phyloP scores from a whole-genome alignment of 1,140 invertebrate genomes.

The Drosophila repleta region DNA sequence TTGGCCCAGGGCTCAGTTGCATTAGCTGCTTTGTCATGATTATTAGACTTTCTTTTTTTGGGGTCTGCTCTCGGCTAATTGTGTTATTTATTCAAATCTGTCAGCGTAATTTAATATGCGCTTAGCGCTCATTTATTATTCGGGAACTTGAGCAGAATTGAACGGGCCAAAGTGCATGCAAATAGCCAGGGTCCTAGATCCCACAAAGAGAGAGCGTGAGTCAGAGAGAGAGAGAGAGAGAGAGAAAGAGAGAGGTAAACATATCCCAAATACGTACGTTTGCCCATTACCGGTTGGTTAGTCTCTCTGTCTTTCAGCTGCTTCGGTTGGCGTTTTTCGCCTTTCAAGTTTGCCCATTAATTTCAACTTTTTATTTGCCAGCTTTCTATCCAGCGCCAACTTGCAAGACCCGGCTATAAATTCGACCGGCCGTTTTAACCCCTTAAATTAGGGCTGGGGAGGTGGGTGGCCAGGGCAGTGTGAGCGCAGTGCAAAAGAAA shows the following conservation, averaged over 20 bases:
- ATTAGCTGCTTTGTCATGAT: conserved; percentile 8
- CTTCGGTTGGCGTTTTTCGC: conserved; percentile 48
- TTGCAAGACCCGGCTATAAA: conserved; percentile 62
- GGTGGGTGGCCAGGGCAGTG: background rate
- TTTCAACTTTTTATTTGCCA: conserved; percentile 73
- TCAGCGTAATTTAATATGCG: conserved; percentile 58
- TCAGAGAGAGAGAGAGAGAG: background rate
- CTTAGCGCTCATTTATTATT: conserved; percentile 67
- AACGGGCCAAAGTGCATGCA: conserved; percentile 47
- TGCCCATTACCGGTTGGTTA: conserved; percentile 20
- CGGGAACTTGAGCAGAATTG: conserved; percentile 55
- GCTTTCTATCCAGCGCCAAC: conserved; percentile 71
- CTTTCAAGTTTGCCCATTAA: conserved; percentile 79
- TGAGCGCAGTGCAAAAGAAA: conserved; percentile 36
- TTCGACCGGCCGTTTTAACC: conserved; percentile 61
- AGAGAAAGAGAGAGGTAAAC: background rate
- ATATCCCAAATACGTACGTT: conserved; percentile 1
- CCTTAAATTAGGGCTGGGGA: conserved; percentile 34
- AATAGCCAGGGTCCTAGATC: conserved; percentile 22
- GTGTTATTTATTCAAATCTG: conserved; percentile 18
- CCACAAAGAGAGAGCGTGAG: background rate
- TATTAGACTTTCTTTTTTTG: conserved; percentile 9
- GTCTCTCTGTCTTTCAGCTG: conserved; percentile 8
- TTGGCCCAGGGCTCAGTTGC: background rate
- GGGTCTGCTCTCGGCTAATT: conserved; percentile 46